Evolutionary conservation across 2,797 vertebrate species (phyloP).

Genomic region (Amniataba percoides): DNA sequence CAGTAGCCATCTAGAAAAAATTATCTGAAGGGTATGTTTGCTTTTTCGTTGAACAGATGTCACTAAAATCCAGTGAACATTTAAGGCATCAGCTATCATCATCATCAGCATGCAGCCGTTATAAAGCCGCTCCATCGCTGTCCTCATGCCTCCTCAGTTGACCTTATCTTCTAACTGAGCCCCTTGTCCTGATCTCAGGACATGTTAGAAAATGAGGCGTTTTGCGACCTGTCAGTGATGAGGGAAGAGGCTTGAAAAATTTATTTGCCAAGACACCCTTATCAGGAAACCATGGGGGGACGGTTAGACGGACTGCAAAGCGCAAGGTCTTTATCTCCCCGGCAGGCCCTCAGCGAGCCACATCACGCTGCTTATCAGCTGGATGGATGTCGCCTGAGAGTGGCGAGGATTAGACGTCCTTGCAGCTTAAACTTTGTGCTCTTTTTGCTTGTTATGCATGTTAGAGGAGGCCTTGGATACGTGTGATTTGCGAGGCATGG

Average conservation of each 20-base stretch:
- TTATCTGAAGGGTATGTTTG: slow-evolving; percentile 4
- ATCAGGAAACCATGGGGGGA: slow-evolving; percentile 78
- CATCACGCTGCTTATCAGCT: slow-evolving; percentile 77
- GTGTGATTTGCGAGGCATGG: slow-evolving; percentile 12
- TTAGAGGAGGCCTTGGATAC: slow-evolving; percentile 40
- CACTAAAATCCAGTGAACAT: slow-evolving; percentile 38
- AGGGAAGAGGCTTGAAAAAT: slow-evolving; percentile 64
- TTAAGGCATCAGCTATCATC: slow-evolving; percentile 50
- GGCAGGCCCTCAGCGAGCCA: slow-evolving; percentile 70
- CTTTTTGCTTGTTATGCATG: slow-evolving; percentile 47
- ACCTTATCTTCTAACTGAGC: slow-evolving; percentile 65
- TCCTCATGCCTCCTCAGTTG: slow-evolving; percentile 36
- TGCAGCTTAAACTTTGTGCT: slow-evolving; percentile 68
- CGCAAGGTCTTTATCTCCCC: slow-evolving; percentile 80
- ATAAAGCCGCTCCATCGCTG: slow-evolving; percentile 36
- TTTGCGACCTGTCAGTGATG: slow-evolving; percentile 43
- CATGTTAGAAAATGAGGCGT: slow-evolving; percentile 59
- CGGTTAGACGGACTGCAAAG: slow-evolving; percentile 77
- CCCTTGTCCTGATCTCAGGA: slow-evolving; percentile 51
- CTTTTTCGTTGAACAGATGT: background rate
- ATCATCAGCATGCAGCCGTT: slow-evolving; percentile 32
- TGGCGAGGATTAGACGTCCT: slow-evolving; percentile 74
- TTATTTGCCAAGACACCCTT: slow-evolving; percentile 76
- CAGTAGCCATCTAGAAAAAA: slow-evolving; percentile 6
- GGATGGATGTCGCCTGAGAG: slow-evolving; percentile 67